Conservation (phyloP, 2,888 invertebrate species). For the Erebia palarica region DNA sequence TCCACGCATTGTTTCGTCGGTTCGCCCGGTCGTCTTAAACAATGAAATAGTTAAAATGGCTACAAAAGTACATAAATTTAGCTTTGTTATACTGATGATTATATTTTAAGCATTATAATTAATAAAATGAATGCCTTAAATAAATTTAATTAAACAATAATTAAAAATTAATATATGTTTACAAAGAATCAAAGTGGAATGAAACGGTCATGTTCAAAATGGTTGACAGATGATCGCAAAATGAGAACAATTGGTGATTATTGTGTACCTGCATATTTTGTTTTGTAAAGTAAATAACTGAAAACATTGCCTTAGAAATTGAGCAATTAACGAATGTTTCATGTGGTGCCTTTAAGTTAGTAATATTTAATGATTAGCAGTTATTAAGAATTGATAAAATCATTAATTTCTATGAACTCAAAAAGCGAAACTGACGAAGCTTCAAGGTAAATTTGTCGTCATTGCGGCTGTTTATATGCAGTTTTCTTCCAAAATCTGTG, state of each 20-base stretch:
- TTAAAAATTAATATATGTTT: background rate
- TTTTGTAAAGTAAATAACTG: conserved; percentile 58
- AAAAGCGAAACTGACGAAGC: conserved; percentile 82
- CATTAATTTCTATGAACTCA: conserved; percentile 80
- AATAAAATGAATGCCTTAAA: background rate
- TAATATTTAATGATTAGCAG: conserved; percentile 56
- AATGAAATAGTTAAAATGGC: no score
- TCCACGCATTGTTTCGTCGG: no score
- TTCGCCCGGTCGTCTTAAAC: no score
- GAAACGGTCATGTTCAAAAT: conserved; percentile 32
- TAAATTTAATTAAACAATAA: background rate
- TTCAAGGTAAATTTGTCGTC: conserved; percentile 73
- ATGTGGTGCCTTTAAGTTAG: conserved; percentile 51
- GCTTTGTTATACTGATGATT: no score
- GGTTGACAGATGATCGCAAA: background rate
- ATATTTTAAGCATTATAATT: background rate
- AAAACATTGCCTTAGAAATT: conserved; percentile 42
- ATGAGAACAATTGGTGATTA: conserved; percentile 51
- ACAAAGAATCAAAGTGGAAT: conserved; percentile 44
- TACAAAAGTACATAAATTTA: no score
- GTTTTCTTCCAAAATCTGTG: background rate
- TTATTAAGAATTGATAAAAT: conserved; percentile 58
- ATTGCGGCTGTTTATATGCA: conserved; percentile 23
- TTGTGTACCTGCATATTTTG: conserved; percentile 56
- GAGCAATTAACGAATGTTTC: conserved; percentile 32